Evolutionary conservation across 1,140 invertebrate genomes (phyloP).

Genomic region (Drosophila paulistorum): DNA sequence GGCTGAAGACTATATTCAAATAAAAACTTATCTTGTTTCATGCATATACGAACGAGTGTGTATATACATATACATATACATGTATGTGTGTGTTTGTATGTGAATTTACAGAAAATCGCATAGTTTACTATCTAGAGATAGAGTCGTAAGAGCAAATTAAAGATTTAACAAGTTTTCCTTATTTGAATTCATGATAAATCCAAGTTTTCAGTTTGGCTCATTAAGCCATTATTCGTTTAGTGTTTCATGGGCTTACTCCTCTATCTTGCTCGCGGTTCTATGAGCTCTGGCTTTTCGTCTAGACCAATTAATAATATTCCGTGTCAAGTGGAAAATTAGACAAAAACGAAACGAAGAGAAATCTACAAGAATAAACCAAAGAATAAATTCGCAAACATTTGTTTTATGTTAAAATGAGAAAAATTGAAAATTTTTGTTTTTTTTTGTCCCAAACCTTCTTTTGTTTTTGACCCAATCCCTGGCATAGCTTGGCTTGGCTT

Average conservation of each 20-base stretch:
- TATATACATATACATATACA: too few species aligned
- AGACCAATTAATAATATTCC: conserved; percentile 77
- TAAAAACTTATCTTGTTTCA: neutral
- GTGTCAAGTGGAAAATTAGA: conserved; percentile 68
- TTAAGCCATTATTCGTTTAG: conserved; percentile 37
- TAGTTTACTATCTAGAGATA: neutral
- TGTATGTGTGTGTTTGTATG: too few species aligned
- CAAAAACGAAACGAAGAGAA: conserved; percentile 49
- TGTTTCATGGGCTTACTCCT: conserved; percentile 28
- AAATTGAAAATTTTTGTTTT: conserved; percentile 42
- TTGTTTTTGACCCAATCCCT: conserved; percentile 22
- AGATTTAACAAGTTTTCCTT: conserved; percentile 12
- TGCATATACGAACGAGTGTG: neutral
- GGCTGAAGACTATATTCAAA: neutral
- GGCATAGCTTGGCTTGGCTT: too few species aligned
- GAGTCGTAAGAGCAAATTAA: neutral
- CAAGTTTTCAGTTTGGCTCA: conserved; percentile 19
- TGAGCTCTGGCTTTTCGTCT: conserved; percentile 47
- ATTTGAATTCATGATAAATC: conserved; percentile 7
- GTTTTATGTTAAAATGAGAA: conserved; percentile 39
- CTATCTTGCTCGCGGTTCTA: conserved; percentile 11
- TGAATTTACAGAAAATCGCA: neutral
- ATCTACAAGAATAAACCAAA: conserved; percentile 52
- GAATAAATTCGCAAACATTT: conserved; percentile 57
- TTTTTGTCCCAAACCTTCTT: neutral